phyloP scores from a whole-genome alignment of 2,888 invertebrate species.

The Pyrocoelia pectoralis region DNA sequence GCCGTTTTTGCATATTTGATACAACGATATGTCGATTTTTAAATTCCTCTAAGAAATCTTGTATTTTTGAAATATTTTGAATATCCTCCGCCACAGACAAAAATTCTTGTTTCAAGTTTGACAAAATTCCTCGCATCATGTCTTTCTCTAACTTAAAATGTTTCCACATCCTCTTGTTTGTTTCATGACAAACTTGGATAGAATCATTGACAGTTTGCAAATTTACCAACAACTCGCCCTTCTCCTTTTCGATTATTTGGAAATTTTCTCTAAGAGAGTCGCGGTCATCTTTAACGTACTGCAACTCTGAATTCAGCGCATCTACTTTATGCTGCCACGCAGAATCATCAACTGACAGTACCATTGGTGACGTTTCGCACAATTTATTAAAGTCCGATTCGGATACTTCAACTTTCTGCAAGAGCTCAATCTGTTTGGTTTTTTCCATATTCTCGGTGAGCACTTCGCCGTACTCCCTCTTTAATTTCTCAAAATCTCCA shows the following conservation, averaged over 20 bases:
- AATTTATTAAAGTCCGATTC: too few relatives aligned
- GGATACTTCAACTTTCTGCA: neutral
- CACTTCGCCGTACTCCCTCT: conserved; percentile 22
- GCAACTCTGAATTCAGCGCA: too few relatives aligned
- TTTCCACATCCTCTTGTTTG: neutral
- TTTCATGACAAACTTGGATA: neutral
- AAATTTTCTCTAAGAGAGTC: too few relatives aligned
- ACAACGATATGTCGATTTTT: conserved; percentile 39
- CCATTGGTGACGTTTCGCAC: too few relatives aligned
- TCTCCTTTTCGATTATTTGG: neutral
- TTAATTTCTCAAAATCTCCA: conserved; percentile 63
- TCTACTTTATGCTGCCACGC: too few relatives aligned
- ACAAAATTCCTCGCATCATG: neutral
- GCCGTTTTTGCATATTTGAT: conserved; percentile 54
- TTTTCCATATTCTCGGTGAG: conserved; percentile 37
- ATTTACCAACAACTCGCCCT: neutral
- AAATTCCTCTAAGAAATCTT: neutral
- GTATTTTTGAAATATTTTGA: conserved; percentile 16
- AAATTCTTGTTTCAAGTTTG: neutral
- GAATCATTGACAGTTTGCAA: neutral
- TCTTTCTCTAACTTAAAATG: neutral
- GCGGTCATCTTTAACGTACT: too few relatives aligned
- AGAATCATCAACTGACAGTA: too few relatives aligned
- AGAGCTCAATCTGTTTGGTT: conserved; percentile 47
- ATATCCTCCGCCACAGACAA: too few relatives aligned